Evolutionary conservation across 2,888 invertebrate species (phyloP).

Genomic region (Drosophila paracracens): DNA sequence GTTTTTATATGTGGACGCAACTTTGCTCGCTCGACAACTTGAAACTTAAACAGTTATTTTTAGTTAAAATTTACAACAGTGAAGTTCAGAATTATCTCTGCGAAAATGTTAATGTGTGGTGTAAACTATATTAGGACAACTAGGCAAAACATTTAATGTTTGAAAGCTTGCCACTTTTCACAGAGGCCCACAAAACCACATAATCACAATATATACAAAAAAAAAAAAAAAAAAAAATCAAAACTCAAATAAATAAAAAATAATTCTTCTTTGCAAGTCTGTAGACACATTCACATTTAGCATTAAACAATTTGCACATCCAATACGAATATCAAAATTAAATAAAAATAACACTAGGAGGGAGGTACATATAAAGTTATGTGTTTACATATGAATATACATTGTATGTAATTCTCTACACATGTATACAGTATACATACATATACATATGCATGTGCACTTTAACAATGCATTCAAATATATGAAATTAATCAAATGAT

Average conservation of each 20-base stretch:
- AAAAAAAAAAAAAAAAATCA: not conserved
- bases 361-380: constrained; percentile 3
- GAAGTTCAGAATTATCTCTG: constrained; percentile 50
- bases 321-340: not conserved
- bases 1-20: constrained; percentile 62
- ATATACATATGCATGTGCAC: not conserved
- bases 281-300: constrained; percentile 11
- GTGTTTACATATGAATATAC: constrained; percentile 1
- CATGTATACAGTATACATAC: constrained; percentile 2
- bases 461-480: not conserved
- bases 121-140: constrained; percentile 29
- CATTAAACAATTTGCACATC: constrained; percentile 4
- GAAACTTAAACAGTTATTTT: constrained; percentile 70
- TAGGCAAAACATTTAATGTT: constrained; percentile 33
- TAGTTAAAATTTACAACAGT: constrained; percentile 71
- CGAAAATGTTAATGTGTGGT: constrained; percentile 50
- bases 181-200: constrained; percentile 13
- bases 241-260: not conserved
- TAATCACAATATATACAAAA: constrained; percentile 11
- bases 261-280: not conserved
- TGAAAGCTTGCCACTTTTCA: constrained; percentile 24
- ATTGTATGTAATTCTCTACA: not conserved
- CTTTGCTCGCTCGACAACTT: constrained; percentile 52
- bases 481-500: not conserved
- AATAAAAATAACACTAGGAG: not conserved